Conservation (phyloP, 2,888 invertebrate species). For the Blomia tropicalis region DNA sequence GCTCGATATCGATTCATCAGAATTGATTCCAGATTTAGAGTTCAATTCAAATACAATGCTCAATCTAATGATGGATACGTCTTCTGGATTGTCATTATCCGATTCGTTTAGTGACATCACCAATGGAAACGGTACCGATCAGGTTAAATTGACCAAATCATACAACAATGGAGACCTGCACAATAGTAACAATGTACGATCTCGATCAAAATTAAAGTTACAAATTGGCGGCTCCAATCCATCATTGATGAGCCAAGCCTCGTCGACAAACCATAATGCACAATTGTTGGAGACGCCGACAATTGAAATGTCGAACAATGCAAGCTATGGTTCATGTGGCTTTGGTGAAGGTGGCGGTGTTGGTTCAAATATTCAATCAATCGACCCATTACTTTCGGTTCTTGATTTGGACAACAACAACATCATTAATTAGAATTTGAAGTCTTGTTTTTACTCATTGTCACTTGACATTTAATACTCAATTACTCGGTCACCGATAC, state of each 20-base stretch:
- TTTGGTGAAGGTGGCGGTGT: no score
- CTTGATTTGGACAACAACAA: constrained; percentile 13
- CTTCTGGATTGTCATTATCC: constrained; percentile 6
- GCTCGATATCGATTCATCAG: constrained; percentile 28
- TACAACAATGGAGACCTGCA: background rate
- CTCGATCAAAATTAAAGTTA: background rate
- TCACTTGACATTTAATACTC: no score
- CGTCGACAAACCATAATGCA: background rate
- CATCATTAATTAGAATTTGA: background rate
- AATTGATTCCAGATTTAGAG: constrained; percentile 24
- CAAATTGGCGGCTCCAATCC: constrained; percentile 3
- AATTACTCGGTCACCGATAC: no score
- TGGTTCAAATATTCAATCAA: background rate
- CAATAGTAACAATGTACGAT: background rate
- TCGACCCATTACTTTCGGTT: background rate
- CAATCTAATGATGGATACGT: constrained; percentile 23
- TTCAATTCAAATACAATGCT: constrained; percentile 21
- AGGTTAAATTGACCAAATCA: background rate
- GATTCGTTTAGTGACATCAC: constrained; percentile 11
- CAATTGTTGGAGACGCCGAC: background rate
- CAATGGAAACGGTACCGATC: background rate
- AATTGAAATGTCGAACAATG: background rate
- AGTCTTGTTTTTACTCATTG: no score
- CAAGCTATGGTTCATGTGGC: no score
- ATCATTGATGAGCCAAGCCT: background rate